Evolutionary conservation across 2,113 vertebrate genomes (phyloP), one percentile per base, ranked within the genome.

Genomic region (Acrocephalus kingi): DNA sequence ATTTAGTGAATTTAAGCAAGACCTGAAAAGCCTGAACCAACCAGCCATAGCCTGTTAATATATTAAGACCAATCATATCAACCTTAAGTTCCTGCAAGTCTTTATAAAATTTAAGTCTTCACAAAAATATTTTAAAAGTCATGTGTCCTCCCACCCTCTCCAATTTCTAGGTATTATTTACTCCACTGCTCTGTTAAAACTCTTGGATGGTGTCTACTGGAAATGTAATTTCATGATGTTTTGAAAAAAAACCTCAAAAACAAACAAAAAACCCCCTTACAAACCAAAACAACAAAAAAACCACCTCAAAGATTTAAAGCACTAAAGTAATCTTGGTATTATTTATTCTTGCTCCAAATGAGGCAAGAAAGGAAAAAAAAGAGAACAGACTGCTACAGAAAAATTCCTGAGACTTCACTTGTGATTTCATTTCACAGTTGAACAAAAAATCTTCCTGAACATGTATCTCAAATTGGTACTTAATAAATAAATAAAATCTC

Each of bases 1-100:
- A 97, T 88, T 92, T 76, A 90, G 45, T 73, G 64, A 92, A 96
- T 87, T 94, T 83, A 92, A 90, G 54, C 19, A 72, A 73, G 66
- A 68, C 6, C 7, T 68, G 51, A 95, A 93, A 91, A 95, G 75
- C 22, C 37, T 58, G 56, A 94, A 90, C 7, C 56, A 90, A 82
- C 8, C 27, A 86, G 33, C 14, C 54, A 41, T 2, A 81, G 63
- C 23, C 71, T 93, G 41, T 62, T 63, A 86, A 22, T 39, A 24
- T 4, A 73, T 10, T 33, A 82, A 91, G n/a, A 35, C 19, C 9
- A 72, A 68, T 37, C 18, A 71, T 63, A 90, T 5, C 25, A 74
- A 90, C 61, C 24, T 13, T 20, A 51, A 45, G 8, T 86, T 87
- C 51, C 84, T 51, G 16, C 7, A 89, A 88, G 39, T 30, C 27